Evolutionary conservation across 2,888 invertebrate species (phyloP).

Genomic region (Aelia acuminata): DNA sequence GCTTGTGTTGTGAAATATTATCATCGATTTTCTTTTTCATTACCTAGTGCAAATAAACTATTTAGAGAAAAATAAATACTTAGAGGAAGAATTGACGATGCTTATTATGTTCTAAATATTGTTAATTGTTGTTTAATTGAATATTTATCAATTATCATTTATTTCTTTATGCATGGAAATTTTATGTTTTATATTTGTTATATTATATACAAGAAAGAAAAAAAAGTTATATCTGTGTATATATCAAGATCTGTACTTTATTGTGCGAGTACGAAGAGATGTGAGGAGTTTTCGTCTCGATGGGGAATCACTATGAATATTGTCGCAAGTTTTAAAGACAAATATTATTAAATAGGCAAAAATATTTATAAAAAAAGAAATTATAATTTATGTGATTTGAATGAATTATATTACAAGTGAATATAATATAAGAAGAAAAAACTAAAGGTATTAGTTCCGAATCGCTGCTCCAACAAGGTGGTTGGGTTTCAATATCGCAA

Average conservation of each 20-base stretch:
- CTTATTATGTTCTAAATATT: slow-evolving; percentile 39
- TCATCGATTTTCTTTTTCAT: not conserved
- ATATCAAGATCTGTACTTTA: slow-evolving; percentile 43
- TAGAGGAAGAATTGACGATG: slow-evolving; percentile 21
- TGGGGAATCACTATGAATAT: not conserved
- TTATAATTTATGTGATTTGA: slow-evolving; percentile 32
- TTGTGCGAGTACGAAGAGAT: not conserved
- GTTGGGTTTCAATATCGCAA: too few species aligned
- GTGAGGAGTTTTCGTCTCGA: not conserved
- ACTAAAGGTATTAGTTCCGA: too few species aligned
- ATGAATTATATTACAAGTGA: not conserved
- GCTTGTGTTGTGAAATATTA: not conserved
- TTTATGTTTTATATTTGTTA: slow-evolving; percentile 44
- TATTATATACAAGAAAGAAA: slow-evolving; percentile 27
- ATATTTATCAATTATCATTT: slow-evolving; percentile 43
- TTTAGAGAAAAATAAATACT: not conserved
- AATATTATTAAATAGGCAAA: not conserved
- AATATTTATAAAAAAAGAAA: not conserved
- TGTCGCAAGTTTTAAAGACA: slow-evolving; percentile 27
- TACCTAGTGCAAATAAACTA: not conserved
- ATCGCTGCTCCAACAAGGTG: too few species aligned
- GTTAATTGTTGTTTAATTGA: slow-evolving; percentile 48
- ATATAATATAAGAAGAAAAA: too few species aligned
- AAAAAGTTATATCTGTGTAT: slow-evolving; percentile 17
- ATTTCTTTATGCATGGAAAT: slow-evolving; percentile 43